Conservation (phyloP, 2,888 invertebrate species). For the Athrips mouffetella region DNA sequence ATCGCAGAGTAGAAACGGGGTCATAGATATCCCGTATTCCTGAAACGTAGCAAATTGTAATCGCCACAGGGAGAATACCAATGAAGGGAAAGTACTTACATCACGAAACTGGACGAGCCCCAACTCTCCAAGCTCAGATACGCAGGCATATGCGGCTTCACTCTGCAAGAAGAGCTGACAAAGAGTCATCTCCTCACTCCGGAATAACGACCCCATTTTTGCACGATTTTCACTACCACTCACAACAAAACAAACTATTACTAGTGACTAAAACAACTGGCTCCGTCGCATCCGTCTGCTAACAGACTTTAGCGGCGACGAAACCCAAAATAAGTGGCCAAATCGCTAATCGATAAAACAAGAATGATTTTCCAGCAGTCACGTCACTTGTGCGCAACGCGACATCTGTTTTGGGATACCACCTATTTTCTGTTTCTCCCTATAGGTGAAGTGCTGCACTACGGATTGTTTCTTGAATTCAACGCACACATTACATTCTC, state of each 20-base stretch:
- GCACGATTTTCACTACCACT: conserved; percentile 47
- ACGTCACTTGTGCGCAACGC: conserved; percentile 48
- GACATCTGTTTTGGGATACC: conserved; percentile 38
- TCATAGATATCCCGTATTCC: conserved; percentile 37
- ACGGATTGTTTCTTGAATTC: too few species aligned
- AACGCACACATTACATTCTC: too few species aligned
- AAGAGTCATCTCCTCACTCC: conserved; percentile 99
- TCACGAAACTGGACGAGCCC: conserved; percentile 98
- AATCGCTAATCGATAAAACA: conserved; percentile 53
- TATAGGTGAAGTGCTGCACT: too few species aligned
- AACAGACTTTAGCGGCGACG: conserved; percentile 69
- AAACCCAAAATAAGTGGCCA: conserved; percentile 53
- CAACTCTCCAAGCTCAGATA: conserved; percentile 97
- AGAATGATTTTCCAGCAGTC: conserved; percentile 35
- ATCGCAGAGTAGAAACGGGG: conserved; percentile 40
- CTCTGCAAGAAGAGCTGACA: conserved; percentile 99
- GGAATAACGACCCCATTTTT: conserved; percentile 94
- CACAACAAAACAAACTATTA: conserved; percentile 42
- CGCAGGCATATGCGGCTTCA: conserved; percentile 98
- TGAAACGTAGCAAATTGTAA: conserved; percentile 19
- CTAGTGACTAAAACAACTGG: conserved; percentile 37
- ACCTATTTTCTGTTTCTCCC: conserved; percentile 10
- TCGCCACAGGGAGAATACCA: not conserved
- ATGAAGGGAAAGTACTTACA: conserved; percentile 76
- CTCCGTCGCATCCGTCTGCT: conserved; percentile 64